These are phyloP conservation scores for Rhagoletis zephyria DNA, from an alignment of 1,140 invertebrate genomes.

Conservation along the genomic window DNA sequence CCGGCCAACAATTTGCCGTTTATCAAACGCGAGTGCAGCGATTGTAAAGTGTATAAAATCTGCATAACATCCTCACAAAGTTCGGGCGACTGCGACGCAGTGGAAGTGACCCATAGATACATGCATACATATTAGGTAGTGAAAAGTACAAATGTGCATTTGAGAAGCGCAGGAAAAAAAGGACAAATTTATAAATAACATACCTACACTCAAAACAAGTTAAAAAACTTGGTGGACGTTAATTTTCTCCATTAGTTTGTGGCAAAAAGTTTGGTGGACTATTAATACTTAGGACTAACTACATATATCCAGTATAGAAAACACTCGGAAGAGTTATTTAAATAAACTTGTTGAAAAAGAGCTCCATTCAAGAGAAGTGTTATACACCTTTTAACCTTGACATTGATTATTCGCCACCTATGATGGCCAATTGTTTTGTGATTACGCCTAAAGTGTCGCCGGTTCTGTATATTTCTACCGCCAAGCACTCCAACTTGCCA, in stretches of 20 bases:
- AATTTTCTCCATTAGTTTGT: too few relatives aligned
- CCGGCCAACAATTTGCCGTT: not conserved
- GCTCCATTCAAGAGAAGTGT: not conserved
- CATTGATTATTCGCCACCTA: slow-evolving; percentile 54
- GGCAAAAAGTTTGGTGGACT: too few relatives aligned
- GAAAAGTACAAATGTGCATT: slow-evolving; percentile 42
- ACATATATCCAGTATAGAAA: not conserved
- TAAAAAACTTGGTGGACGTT: too few relatives aligned
- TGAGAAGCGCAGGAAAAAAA: slow-evolving; percentile 34
- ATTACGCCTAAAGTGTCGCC: slow-evolving; percentile 38
- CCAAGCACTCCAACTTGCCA: slow-evolving; percentile 27
- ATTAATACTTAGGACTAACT: too few relatives aligned
- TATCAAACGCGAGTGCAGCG: slow-evolving; percentile 10
- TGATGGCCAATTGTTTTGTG: slow-evolving; percentile 64
- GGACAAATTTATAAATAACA: not conserved
- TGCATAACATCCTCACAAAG: not conserved
- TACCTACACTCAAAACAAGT: too few relatives aligned
- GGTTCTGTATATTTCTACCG: slow-evolving; percentile 24
- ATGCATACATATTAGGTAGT: not conserved
- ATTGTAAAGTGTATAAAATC: slow-evolving; percentile 18
- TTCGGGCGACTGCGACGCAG: not conserved
- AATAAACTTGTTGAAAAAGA: not conserved
- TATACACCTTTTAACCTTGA: slow-evolving; percentile 34
- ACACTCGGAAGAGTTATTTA: not conserved
- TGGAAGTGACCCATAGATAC: not conserved